Evolutionary conservation across 64 coral and sea anemone genomes (phyloP), one percentile per base, ranked within the genome.

Genomic region (Montipora sp.): DNA sequence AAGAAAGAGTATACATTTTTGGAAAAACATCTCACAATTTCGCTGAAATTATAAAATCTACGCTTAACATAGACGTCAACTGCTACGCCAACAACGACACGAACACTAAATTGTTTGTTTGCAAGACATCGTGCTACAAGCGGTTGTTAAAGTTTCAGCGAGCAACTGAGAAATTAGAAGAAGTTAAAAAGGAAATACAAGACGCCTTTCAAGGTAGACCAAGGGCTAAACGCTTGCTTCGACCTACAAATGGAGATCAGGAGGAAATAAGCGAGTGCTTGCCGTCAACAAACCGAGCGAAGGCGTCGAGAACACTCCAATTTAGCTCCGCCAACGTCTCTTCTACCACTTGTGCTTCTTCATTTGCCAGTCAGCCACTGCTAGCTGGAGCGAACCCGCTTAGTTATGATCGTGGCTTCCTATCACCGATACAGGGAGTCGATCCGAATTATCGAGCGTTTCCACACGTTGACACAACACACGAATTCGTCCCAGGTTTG

Each of bases 1-100:
- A 83, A 15, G 61, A 60, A 44, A 60, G 80, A 83, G 6, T 83
- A 21, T 63, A 44, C 10, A 83, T 83, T 83, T 83, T 66, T 8
- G 51, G 80, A 47, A 83, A 83, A 47, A 83, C 7, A 10, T 7
- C 23, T 22, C 55, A 63, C 14, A 68, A 66, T 83, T 63, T 83
- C 11, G 12, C 80, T 36, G 80, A 68, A 68, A 66, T 83, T 43
- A 83, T 83, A 83, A 83, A 83, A 60, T 63, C 53, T 47, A 16
- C 0, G 13, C 53, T 14, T 63, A 68, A 19, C 51, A 83, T 58
- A 59, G n/a, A 83, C 44, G 55, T 83, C 80, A 83, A 83, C 80
- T 60, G 53, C 55, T 83, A 83, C 43, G 18, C 5, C 36, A 48
- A 46, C 45, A 19, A 44, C 24, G 79, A 82, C 47, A 55, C 47